A percentile compares a stretch with the other conserved stretches of the same genome.
Conservation (phyloP, 2,113 vertebrate species). For the Nymphicus hollandicus region DNA sequence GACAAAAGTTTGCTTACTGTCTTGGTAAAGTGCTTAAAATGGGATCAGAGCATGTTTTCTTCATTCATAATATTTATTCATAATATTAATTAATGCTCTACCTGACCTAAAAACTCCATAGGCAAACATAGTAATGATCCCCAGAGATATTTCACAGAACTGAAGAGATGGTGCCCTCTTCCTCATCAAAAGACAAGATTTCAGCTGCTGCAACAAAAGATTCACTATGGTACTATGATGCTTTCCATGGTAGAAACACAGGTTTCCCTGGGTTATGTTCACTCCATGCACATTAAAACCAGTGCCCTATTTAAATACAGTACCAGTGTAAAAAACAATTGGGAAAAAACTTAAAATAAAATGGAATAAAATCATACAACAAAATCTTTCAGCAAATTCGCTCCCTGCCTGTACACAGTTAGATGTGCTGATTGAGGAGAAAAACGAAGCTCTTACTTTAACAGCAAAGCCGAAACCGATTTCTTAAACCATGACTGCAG, state of each 20-base stretch:
- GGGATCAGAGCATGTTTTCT: background rate
- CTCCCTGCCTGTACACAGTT: background rate
- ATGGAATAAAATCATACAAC: background rate
- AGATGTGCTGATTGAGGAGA: background rate
- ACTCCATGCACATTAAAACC: background rate
- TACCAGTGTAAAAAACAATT: background rate
- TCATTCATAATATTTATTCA: background rate
- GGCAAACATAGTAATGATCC: background rate
- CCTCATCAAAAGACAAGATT: background rate
- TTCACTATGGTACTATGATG: fast-evolving
- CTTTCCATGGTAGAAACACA: background rate
- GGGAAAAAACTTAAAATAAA: background rate
- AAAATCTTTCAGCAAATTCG: background rate
- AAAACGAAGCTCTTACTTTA: background rate
- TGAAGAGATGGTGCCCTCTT: background rate
- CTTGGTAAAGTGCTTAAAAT: conserved; percentile 23
- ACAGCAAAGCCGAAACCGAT: background rate
- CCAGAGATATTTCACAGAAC: background rate
- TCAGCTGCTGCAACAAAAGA: background rate
- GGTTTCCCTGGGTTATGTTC: background rate
- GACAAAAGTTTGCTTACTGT: background rate
- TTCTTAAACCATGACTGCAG: background rate
- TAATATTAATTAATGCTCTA: background rate
- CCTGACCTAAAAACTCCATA: background rate
- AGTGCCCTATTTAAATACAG: background rate